Conservation (phyloP, 2,888 invertebrate species). For the Acanthosepion lycidas region DNA sequence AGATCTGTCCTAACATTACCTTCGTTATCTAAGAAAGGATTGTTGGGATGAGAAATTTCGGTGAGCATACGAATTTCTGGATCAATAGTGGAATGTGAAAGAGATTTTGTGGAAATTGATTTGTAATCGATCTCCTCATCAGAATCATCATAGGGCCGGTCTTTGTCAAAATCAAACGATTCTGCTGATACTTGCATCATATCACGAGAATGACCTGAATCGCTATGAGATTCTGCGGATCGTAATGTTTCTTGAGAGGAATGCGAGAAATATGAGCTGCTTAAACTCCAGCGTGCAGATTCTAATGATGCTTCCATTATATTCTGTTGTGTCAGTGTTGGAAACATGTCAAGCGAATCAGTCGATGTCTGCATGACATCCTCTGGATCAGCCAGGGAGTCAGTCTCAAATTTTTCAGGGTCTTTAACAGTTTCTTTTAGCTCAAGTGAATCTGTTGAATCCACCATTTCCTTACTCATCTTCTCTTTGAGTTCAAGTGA, state of each 20-base stretch:
- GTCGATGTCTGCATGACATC: constrained; percentile 65
- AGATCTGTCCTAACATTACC: constrained; percentile 57
- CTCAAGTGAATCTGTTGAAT: constrained; percentile 65
- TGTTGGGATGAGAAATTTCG: constrained; percentile 52
- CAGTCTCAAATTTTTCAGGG: constrained; percentile 58
- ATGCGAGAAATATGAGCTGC: constrained; percentile 66
- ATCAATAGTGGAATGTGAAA: background rate
- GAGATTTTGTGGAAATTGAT: background rate
- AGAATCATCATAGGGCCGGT: constrained; percentile 35
- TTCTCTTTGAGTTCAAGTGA: constrained; percentile 55
- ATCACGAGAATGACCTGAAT: constrained; percentile 63
- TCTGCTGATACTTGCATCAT: constrained; percentile 73
- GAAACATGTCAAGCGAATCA: constrained; percentile 66
- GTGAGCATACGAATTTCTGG: constrained; percentile 49
- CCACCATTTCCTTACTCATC: constrained; percentile 57
- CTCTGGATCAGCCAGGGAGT: constrained; percentile 59
- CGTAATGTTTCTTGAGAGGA: constrained; percentile 66
- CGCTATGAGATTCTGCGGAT: constrained; percentile 65
- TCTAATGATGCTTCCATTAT: constrained; percentile 62
- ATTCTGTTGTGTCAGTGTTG: constrained; percentile 53
- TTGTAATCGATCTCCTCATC: constrained; percentile 41
- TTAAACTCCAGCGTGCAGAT: constrained; percentile 64
- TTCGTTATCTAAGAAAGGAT: constrained; percentile 64
- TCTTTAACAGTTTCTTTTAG: constrained; percentile 53
- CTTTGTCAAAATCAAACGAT: constrained; percentile 61